Base-by-base conservation (phyloP, 2,888 invertebrate genomes). In the Aradus depressus region DNA sequence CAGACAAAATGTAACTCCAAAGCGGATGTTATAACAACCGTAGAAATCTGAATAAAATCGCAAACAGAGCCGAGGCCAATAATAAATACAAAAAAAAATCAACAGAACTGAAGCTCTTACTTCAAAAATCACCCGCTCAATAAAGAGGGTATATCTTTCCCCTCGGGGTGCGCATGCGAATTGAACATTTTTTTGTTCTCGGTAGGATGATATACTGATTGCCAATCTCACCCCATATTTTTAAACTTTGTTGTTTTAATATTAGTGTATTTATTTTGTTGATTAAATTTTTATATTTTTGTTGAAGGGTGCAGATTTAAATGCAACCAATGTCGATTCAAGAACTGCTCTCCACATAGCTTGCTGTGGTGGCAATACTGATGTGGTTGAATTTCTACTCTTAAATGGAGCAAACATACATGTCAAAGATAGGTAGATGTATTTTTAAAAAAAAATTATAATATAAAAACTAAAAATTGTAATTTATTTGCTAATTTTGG, bases 361-460 rank as follows among this genome's bases (percentile, higher is more conserved):
- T 0, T 80, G 84, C 28, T 70, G 78, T 43, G 75, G 80, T 58
- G 88, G 88, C 0, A 76, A 83, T 52, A 58, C 74, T 1, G 64
- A 73, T 0, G 73, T 85, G 1, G 84, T 89, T 0, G 76, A 80
- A 57, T 81, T 78, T 65, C 70, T 92, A 25, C 70, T 93, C 22
- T 73, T 75, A 47, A 76, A 82, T 61, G 92, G 92, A 0, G 87
- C 87, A 0, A 84, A 81, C 44, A 85, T 92, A 3, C 90, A 92
- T 64, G 70, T 76, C 32, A 80, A 81, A 57, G 87, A 87, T 61
- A 74, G 75, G 68, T 74, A 59, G 56, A 59, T 51, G 26, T n/a
- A n/a, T n/a, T 10, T 35, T 12, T 14, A 44, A 10, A 12, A 23
- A 8, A 10, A 10, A 18, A 42, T 12, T 21, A 42, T 6, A 22